These are phyloP conservation scores for Eriocheir sinensis DNA, from an alignment of 1,140 invertebrate genomes.

Conservation along the genomic window DNA sequence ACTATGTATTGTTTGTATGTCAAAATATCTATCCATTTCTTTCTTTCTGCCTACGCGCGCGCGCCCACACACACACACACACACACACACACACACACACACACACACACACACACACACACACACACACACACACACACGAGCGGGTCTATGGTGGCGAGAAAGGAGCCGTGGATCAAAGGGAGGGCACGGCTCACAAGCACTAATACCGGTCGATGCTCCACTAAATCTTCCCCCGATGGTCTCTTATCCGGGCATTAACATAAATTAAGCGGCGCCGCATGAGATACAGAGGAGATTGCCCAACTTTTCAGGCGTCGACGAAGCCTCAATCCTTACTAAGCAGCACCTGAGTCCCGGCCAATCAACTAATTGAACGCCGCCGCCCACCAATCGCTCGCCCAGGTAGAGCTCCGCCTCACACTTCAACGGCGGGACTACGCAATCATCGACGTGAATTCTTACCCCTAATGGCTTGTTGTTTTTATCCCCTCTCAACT, in stretches of 20 bases:
- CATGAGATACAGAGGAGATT: neutral
- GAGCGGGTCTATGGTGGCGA: neutral
- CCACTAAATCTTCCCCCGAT: neutral
- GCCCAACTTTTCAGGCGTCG: constrained; percentile 1
- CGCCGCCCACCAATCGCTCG: neutral
- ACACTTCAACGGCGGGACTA: no score
- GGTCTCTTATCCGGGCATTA: constrained; percentile 7
- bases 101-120: constrained; percentile 25
- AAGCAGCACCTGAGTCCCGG: neutral
- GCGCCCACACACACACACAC: neutral
- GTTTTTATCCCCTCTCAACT: no score
- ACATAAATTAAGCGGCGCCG: neutral
- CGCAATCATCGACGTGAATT: no score
- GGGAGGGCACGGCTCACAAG: neutral
- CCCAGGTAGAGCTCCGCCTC: neutral
- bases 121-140: neutral
- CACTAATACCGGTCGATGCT: constrained; percentile 1
- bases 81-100: constrained; percentile 28
- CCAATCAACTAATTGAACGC: constrained; percentile 1
- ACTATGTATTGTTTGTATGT: neutral
- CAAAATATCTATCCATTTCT: neutral
- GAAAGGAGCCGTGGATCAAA: neutral
- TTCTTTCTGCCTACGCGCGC: neutral
- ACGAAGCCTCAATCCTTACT: neutral
- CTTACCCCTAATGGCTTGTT: no score